Conservation (phyloP, 1,140 invertebrate genomes). For the Gryllus bimaculatus region DNA sequence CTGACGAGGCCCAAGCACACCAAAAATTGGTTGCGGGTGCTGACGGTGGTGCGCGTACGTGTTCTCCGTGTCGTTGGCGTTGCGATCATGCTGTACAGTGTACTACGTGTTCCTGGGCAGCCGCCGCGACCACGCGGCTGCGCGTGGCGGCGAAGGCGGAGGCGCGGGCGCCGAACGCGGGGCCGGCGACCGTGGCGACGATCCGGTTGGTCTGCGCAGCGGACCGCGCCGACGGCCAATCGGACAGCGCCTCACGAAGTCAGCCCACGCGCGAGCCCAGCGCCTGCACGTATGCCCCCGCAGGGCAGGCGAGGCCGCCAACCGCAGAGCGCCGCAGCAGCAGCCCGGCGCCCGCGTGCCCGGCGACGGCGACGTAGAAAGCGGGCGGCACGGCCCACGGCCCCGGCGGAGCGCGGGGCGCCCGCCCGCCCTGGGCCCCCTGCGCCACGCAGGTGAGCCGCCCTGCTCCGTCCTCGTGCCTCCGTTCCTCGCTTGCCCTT, state of each 20-base stretch:
- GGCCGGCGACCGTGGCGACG: not conserved
- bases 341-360: too few species aligned
- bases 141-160: not conserved
- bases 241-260: not conserved
- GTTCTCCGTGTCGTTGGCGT: conserved; percentile 87
- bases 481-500: too few species aligned
- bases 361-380: too few species aligned
- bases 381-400: too few species aligned
- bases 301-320: too few species aligned
- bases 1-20: conserved; percentile 77
- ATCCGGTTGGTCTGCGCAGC: too few species aligned
- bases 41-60: conserved; percentile 93
- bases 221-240: not conserved
- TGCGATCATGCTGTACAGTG: conserved; percentile 85
- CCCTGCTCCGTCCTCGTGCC: too few species aligned
- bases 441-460: too few species aligned
- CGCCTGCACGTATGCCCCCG: not conserved
- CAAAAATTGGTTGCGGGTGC: conserved; percentile 78
- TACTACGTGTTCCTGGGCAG: conserved; percentile 97
- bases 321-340: too few species aligned
- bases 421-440: too few species aligned
- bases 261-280: not conserved
- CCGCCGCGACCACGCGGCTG: conserved; percentile 41
- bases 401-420: too few species aligned
- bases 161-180: not conserved